These are phyloP conservation scores for Pseudoips prasinana DNA, from an alignment of 2,888 invertebrate species.

Conservation along the genomic window DNA sequence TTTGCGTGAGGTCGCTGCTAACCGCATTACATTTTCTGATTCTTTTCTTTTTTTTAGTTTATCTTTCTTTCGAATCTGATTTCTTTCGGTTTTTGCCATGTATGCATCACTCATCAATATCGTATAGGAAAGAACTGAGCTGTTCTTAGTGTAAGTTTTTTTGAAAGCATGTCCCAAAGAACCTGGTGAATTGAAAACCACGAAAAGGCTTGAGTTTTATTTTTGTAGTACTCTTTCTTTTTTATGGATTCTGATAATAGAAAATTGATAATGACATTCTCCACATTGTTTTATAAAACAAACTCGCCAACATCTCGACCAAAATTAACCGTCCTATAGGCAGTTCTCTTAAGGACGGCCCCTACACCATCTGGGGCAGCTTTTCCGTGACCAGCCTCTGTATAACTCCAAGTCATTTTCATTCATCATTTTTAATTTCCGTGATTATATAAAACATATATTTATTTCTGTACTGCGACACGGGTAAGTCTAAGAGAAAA, in stretches of 20 bases:
- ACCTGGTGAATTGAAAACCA: constrained; percentile 21
- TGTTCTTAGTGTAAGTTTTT: no score
- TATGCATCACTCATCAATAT: no score
- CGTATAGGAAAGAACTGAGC: no score
- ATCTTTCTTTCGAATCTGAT: neutral
- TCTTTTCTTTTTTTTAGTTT: neutral
- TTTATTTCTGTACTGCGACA: constrained; percentile 20
- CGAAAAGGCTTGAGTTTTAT: constrained; percentile 14
- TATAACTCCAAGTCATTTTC: constrained; percentile 17
- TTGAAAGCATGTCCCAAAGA: constrained; percentile 10
- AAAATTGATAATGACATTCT: constrained; percentile 8
- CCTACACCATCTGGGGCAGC: constrained; percentile 45
- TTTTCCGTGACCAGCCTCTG: constrained; percentile 42
- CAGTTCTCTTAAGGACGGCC: constrained; percentile 23
- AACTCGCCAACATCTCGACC: constrained; percentile 7
- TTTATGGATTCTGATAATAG: constrained; percentile 2
- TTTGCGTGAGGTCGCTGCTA: constrained; percentile 1
- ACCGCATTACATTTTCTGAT: constrained; percentile 2
- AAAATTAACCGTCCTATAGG: constrained; percentile 2
- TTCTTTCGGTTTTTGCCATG: neutral
- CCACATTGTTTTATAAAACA: neutral
- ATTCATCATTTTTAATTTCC: constrained; percentile 2
- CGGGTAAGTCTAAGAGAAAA: constrained; percentile 18
- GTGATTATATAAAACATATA: constrained; percentile 18
- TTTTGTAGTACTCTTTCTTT: constrained; percentile 8